phyloP scores from a whole-genome alignment of 2,888 invertebrate species.

The Oasisia sp. region DNA sequence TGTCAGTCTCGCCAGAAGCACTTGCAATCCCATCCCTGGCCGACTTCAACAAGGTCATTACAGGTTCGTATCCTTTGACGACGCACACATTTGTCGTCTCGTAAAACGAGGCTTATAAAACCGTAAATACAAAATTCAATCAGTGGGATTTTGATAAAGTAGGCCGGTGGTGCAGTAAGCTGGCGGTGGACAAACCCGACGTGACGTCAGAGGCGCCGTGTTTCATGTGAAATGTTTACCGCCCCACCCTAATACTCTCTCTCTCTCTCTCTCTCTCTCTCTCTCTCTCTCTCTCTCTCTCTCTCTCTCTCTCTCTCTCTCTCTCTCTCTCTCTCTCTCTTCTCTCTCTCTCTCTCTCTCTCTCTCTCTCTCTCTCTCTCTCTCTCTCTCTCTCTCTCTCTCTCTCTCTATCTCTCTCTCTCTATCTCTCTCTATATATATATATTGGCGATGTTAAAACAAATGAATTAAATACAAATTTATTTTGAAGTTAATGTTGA shows the following conservation, averaged over 20 bases:
- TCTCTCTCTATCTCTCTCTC: too few relatives aligned
- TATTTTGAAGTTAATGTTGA: too few relatives aligned
- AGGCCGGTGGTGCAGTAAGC: background rate
- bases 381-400: too few relatives aligned
- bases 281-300: too few relatives aligned
- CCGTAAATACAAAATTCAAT: constrained; percentile 1
- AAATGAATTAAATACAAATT: too few relatives aligned
- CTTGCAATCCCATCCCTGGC: background rate
- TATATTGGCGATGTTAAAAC: too few relatives aligned
- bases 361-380: too few relatives aligned
- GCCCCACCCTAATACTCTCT: background rate
- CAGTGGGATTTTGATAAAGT: background rate
- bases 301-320: too few relatives aligned
- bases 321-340: too few relatives aligned
- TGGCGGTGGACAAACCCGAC: background rate
- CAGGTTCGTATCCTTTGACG: background rate
- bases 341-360: too few relatives aligned
- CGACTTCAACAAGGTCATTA: background rate
- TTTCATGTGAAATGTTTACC: background rate
- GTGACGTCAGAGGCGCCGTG: background rate
- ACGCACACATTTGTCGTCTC: background rate
- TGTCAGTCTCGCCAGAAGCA: background rate
- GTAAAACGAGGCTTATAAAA: background rate
- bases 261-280: too few relatives aligned
- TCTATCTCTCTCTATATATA: too few relatives aligned